Evolutionary conservation across 2,113 vertebrate genomes (phyloP).

Genomic region (Rafetus swinhoei): DNA sequence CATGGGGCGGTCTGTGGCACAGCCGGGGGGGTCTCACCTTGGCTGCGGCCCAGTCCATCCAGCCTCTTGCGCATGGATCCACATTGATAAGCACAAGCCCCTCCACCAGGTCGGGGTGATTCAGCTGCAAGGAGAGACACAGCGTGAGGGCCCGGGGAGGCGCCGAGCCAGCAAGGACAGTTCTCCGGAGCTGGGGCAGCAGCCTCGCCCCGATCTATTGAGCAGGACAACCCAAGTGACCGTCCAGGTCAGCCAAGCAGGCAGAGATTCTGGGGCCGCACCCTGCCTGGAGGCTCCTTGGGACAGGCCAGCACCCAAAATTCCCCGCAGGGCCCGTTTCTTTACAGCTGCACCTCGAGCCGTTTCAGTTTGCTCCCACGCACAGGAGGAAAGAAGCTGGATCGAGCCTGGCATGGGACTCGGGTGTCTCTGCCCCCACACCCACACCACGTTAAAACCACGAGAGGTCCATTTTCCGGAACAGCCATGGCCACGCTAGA

Average conservation of each 20-base stretch:
- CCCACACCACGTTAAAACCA: not conserved
- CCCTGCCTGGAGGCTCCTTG: not conserved
- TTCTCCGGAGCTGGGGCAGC: not conserved
- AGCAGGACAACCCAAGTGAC: not conserved
- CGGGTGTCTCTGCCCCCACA: not conserved
- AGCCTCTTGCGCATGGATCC: conserved; percentile 95
- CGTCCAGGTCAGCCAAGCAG: not conserved
- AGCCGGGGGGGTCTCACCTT: conserved; percentile 84
- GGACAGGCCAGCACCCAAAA: not conserved
- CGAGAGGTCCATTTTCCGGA: not conserved
- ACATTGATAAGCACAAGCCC: conserved; percentile 95
- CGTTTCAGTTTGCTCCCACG: not conserved
- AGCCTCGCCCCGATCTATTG: not conserved
- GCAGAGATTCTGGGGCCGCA: not conserved
- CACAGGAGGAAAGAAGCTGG: not conserved
- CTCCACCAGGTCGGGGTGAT: conserved; percentile 90
- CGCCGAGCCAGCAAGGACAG: not conserved
- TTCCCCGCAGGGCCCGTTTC: not conserved
- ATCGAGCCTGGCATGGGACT: not conserved
- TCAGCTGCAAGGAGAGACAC: conserved; percentile 81
- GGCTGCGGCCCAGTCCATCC: conserved; percentile 96
- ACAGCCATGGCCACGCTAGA: not conserved
- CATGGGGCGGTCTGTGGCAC: not conserved
- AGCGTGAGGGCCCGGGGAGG: not conserved
- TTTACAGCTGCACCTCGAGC: not conserved